Evolutionary conservation across 2,113 vertebrate species (phyloP).

Genomic region (Mirounga angustirostris): DNA sequence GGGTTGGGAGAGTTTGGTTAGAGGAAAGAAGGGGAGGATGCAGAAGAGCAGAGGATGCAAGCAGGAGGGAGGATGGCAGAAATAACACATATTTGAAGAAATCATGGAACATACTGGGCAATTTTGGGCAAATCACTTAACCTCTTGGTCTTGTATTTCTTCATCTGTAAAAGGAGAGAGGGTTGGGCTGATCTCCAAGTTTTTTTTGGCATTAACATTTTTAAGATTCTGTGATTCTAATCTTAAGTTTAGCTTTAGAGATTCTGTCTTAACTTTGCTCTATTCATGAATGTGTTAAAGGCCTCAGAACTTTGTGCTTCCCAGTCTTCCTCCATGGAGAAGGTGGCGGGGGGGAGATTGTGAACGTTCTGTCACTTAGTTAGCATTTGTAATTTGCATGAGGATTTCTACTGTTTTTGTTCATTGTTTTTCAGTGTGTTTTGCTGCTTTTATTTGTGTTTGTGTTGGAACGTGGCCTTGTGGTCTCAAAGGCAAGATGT

Average conservation of each 20-base stretch:
- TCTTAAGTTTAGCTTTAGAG: not conserved
- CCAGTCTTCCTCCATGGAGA: not conserved
- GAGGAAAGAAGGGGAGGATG: not conserved
- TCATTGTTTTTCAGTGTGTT: not conserved
- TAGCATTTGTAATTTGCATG: not conserved
- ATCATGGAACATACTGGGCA: not conserved
- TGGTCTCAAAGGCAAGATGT: not conserved
- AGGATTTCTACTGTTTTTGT: not conserved
- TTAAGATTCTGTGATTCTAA: not conserved
- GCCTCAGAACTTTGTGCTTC: not conserved
- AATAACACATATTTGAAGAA: not conserved
- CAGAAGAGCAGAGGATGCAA: not conserved
- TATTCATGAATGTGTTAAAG: constrained; percentile 4
- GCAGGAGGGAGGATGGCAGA: not conserved
- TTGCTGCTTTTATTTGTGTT: constrained; percentile 33
- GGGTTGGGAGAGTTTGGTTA: not conserved
- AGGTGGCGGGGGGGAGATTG: not conserved
- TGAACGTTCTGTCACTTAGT: not conserved
- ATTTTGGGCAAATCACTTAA: not conserved
- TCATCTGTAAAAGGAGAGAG: constrained; percentile 14
- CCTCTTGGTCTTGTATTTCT: not conserved
- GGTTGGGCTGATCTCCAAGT: not conserved
- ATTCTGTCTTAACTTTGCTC: constrained; percentile 16
- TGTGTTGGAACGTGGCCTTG: not conserved
- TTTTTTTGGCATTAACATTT: constrained; percentile 10